Evolutionary conservation across 1,140 invertebrate genomes (phyloP), one percentile per base, ranked within the genome.

Genomic region (Fopius arisanus): DNA sequence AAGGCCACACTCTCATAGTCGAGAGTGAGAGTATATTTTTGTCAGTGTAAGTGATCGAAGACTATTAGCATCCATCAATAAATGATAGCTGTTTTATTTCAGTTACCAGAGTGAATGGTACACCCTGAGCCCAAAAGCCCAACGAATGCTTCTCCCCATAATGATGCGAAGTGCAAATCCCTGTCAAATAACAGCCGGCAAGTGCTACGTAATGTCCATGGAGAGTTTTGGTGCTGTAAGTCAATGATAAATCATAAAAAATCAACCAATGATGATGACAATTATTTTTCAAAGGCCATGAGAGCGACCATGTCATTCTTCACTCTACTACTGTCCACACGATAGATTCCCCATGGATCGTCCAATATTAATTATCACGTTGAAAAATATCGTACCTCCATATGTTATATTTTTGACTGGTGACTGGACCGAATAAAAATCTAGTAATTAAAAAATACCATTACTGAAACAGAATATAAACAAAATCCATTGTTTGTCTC

Each of bases 1-100:
- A 69, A 1, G 75, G 79, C 0, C 76, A 80, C 65, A 51, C 74
- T 51, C 43, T 80, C n/a, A 74, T 68, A 3, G 75, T 77, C 40
- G 70, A 79, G 23, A 80, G 78, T 54, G 23, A 14, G 19, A 26
- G 16, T 28, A 21, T 79, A 1, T 73, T 65, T n/a, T 19, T 43
- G 9, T 63, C 59, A 41, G 74, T 75, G 79, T 80, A 59, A 77
- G 77, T 67, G n/a, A 63, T 48, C 3, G n/a, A n/a, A n/a, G n/a
- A n/a, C n/a, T n/a, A n/a, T n/a, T n/a, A n/a, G n/a, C n/a, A n/a
- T n/a, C n/a, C n/a, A n/a, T n/a, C n/a, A n/a, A n/a, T 3, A 28
- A 28, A 14, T n/a, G 7, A 62, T 28, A 28, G n/a, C 4, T 28
- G 12, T 12, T 28, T 28, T 14, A 29, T 0, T 14, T 12, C 4